Base-by-base conservation (phyloP, 2,888 invertebrate species). In the Automeris io region DNA sequence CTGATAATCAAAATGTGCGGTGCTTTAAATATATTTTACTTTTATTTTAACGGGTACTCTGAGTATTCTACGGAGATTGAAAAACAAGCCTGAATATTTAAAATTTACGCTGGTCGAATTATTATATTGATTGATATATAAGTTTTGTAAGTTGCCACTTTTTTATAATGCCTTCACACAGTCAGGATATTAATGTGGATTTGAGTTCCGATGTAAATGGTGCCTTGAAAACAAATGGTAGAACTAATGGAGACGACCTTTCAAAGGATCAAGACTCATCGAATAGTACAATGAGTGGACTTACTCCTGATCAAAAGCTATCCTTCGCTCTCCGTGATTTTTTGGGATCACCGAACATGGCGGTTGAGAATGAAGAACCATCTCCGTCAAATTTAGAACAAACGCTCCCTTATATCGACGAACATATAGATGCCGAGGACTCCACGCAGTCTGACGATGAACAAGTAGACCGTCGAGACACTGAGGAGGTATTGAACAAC, bases 311-410 rank as follows among this genome's bases (percentile, higher is more conserved):
- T 40, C 79, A 81, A 55, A 67, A 62, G 40, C 49, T 82, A 35
- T 77, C 85, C 35, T 83, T 74, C 47, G 71, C 74, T 5, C 53
- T 86, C 22, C 61, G 85, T 37, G 85, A 85, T 50, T 85, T 85
- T 51, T 61, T 85, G 41, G 65, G 60, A 12, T 51, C 71, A 8
- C 42, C 77, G 5, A 62, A 55, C 39, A 55, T 57, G 33, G 53
- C 57, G 5, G 42, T 57, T 9, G 59, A 57, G 35, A 67, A 64
- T 16, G 61, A 53, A 2, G 67, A 63, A 7, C 66, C 75, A 3
- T 65, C 74, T 21, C 72, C 72, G 5, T 69, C 74, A 21, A 52
- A 57, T 16, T 40, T 70, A 8, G 68, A 57, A 8, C 65, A 67
- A 39, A 54, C 67, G 12, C 57, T 85, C 43, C 81, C 81, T 22